Evolutionary conservation across 1,140 invertebrate species (phyloP), one percentile per base, ranked within the genome.

Genomic region (Tribolium madens): DNA sequence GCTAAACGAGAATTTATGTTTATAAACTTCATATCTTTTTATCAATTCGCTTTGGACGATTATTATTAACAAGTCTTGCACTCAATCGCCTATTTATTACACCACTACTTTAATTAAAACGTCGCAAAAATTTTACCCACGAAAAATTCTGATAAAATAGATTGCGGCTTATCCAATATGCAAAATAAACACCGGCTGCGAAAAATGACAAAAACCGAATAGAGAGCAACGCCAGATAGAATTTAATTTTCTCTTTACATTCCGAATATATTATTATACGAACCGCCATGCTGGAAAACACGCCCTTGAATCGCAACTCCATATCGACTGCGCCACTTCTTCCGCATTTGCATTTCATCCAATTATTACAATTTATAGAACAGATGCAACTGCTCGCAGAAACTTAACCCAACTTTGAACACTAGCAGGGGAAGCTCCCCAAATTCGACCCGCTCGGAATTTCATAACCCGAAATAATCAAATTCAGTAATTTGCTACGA

Each of bases 1-100:
- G 71, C 77, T 80, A 80, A 80, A 80, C 73, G 74, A 46, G 71
- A 78, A 80, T 80, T 80, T 80, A 80, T 78, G 79, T 75, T 75
- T 77, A 77, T 77, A 68, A 77, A 77, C 26, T 73, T 68, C 57
- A 47, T 77, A 77, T 77, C 76, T 77, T 77, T 72, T 76, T 76
- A 76, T 73, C 75, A 76, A 76, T 76, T 76, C 75, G 15, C 53
- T 21, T 69, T 5, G 46, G 18, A 17, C 12, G 46, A 72, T 72
- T 72, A 72, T 72, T 72, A 72, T n/a, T 6, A 52, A 52, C 46
- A 50, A 50, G 15, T 52, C 12, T 52, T 52, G 9, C 57, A 64
- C 57, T 12, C 31, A 60, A 60, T 60, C 53, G 15, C 1, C 1
- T 26, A 60, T 26, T 60, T 21, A 60, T 26, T 2, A 7, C 9